A percentile compares a stretch with the other conserved stretches of the same genome.
Evolutionary conservation across 2,113 vertebrate species (phyloP).

Genomic region (Hippocampus guttulatus): DNA sequence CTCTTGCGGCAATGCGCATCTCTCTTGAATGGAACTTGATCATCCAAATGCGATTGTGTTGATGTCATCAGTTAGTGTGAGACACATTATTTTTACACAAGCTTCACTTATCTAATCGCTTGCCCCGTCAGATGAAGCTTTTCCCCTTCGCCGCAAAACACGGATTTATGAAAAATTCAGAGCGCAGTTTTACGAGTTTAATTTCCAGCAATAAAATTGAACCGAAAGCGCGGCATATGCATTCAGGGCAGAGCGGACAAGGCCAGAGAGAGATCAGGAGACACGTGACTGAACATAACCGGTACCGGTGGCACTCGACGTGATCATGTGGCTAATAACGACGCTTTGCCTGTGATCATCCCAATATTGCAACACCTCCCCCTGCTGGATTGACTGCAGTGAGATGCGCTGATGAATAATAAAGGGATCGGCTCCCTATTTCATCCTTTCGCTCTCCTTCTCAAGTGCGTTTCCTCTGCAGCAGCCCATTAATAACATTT

Average conservation of each 20-base stretch:
- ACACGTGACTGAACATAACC: slow-evolving; percentile 24
- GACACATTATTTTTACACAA: not conserved
- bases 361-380: slow-evolving; percentile 82
- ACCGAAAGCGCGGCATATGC: slow-evolving; percentile 9
- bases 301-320: slow-evolving; percentile 9
- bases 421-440: slow-evolving; percentile 13
- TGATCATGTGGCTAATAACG: slow-evolving; percentile 13
- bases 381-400: slow-evolving; percentile 78
- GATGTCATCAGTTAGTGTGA: slow-evolving; percentile 13
- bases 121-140: slow-evolving; percentile 17
- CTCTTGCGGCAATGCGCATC: slow-evolving; percentile 9
- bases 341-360: slow-evolving; percentile 31
- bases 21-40: slow-evolving; percentile 11
- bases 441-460: not conserved
- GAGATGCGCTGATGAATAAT: slow-evolving; percentile 66
- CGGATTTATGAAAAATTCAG: slow-evolving; percentile 36
- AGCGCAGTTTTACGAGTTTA: slow-evolving; percentile 21
- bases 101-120: slow-evolving; percentile 23
- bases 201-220: slow-evolving; percentile 32
- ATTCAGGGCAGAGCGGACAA: not conserved
- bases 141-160: slow-evolving; percentile 23
- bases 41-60: slow-evolving; percentile 16
- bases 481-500: not conserved
- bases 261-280: not conserved
- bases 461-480: slow-evolving; percentile 1